Evolutionary conservation across 2,888 invertebrate genomes (phyloP), one percentile per base, ranked within the genome.

Genomic region (Protonemura montana): DNA sequence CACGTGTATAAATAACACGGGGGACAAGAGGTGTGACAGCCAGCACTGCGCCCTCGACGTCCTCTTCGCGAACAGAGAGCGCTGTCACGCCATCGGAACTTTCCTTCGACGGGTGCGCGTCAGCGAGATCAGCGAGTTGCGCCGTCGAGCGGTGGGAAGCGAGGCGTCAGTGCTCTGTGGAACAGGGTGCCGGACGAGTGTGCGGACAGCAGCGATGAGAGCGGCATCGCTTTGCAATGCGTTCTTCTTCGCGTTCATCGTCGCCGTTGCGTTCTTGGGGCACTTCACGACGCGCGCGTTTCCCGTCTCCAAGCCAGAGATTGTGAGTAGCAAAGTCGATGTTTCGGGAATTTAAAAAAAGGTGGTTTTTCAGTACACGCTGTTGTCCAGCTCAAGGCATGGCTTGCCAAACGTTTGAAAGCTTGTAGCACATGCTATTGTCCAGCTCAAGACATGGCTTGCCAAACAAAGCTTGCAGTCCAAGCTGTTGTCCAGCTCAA

Each of bases 261-360:
- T 30, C 78, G 28, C 28, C 78, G 87, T 90, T 85, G 86, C 90
- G 76, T 88, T 90, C 42, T 83, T 91, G 41, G 26, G 76, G 6
- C 89, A n/a, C n/a, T n/a, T 88, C 42, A 86, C 88, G 29, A 87
- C 89, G 1, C 87, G 88, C 41, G 91, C 90, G 87, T 89, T 89
- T 87, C 91, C 91, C 86, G 90, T 90, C 35, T 90, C 90, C 86
- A 90, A 90, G 88, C 90, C 91, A 80, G 91, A 91, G 88, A 90
- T 90, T 88, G 91, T 91, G 88, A 90, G 91, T 90, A 89, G 0
- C 26, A n/a, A n/a, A n/a, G n/a, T n/a, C n/a, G n/a, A n/a, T n/a
- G n/a, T n/a, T n/a, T n/a, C n/a, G n/a, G n/a, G n/a, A n/a, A n/a
- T n/a, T n/a, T n/a, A n/a, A n/a, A n/a, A n/a, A n/a, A n/a, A n/a